Conservation (phyloP, 2,888 invertebrate species). For the Orgyia antiqua region DNA sequence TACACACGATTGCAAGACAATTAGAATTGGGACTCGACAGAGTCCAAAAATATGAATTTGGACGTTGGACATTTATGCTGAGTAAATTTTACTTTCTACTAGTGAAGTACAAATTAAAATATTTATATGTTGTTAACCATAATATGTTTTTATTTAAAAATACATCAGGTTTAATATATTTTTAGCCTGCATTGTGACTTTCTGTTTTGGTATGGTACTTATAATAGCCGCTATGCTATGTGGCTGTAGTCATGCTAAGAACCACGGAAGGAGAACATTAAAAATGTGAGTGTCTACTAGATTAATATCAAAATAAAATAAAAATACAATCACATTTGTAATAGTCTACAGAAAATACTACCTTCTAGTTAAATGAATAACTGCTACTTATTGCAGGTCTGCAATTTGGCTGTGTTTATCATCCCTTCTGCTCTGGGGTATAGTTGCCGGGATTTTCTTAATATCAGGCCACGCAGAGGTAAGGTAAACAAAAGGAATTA, state of each 20-base stretch:
- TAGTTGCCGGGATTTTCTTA: conserved; percentile 76
- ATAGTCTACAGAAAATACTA: too few relatives aligned
- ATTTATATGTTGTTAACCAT: too few relatives aligned
- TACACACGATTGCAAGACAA: conserved; percentile 56
- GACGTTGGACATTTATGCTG: conserved; percentile 81
- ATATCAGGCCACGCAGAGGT: conserved; percentile 82
- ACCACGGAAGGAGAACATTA: conserved; percentile 57
- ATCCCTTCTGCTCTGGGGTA: conserved; percentile 79
- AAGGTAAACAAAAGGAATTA: conserved; percentile 16
- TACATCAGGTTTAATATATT: conserved; percentile 11
- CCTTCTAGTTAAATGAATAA: too few relatives aligned
- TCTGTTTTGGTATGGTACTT: conserved; percentile 62
- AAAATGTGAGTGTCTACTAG: conserved; percentile 60
- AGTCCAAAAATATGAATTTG: conserved; percentile 78
- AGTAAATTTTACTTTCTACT: conserved; percentile 70
- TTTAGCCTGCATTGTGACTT: conserved; percentile 56
- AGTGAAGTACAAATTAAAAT: conserved; percentile 1
- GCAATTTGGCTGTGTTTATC: conserved; percentile 76
- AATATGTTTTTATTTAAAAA: too few relatives aligned
- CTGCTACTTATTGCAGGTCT: too few relatives aligned
- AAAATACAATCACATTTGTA: too few relatives aligned
- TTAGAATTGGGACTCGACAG: conserved; percentile 61
- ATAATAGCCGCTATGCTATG: conserved; percentile 71
- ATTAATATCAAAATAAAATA: too few relatives aligned
- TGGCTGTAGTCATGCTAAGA: conserved; percentile 61